phyloP scores from a whole-genome alignment of 1,140 invertebrate genomes.

The Venturia canescens region DNA sequence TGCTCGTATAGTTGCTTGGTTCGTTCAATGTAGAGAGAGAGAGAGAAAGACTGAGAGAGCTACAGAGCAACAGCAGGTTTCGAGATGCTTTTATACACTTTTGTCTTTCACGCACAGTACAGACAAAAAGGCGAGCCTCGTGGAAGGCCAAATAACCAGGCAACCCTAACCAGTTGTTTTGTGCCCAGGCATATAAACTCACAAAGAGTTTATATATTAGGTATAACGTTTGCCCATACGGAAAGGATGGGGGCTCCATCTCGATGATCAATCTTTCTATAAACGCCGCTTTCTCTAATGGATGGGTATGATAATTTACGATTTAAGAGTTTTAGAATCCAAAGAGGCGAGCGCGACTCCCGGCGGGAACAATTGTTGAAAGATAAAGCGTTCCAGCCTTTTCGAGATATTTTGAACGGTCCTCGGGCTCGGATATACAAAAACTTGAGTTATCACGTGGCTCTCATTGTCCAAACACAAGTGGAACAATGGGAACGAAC shows the following conservation, averaged over 20 bases:
- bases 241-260: constrained; percentile 1
- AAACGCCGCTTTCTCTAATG: constrained; percentile 36
- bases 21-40: background rate
- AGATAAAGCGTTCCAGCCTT: too few relatives aligned
- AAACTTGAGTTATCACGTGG: too few relatives aligned
- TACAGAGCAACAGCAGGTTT: constrained; percentile 9
- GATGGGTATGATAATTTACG: constrained; percentile 40
- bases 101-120: constrained; percentile 34
- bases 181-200: background rate
- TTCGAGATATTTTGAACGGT: too few relatives aligned
- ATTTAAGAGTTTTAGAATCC: background rate
- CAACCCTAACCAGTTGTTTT: constrained; percentile 29
- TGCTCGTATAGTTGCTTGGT: background rate
- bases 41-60: background rate
- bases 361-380: too few relatives aligned
- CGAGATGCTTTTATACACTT: constrained; percentile 37
- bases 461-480: too few relatives aligned
- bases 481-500: too few relatives aligned
- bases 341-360: too few relatives aligned
- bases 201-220: constrained; percentile 33
- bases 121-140: constrained; percentile 4
- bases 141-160: constrained; percentile 1
- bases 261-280: constrained; percentile 44
- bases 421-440: too few relatives aligned
- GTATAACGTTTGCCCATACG: background rate